phyloP scores from a whole-genome alignment of 2,888 invertebrate species.

The Frankliniella intonsa region DNA sequence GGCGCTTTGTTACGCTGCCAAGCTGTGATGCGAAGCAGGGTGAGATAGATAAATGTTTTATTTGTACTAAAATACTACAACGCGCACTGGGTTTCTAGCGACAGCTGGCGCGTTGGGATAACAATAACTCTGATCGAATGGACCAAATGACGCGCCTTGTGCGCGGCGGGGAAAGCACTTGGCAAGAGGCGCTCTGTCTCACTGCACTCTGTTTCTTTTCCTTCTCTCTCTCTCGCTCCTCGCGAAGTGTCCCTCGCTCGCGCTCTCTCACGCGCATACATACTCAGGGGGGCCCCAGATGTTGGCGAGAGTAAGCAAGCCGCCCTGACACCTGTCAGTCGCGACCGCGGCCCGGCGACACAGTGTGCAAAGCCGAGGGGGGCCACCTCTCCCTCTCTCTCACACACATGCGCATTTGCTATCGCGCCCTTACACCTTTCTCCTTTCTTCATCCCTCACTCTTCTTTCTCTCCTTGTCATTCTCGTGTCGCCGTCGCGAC shows the following conservation, averaged over 20 bases:
- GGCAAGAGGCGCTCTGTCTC: neutral
- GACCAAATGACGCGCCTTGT: too few species aligned
- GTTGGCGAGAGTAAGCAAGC: slow-evolving; percentile 15
- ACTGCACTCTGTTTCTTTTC: too few species aligned
- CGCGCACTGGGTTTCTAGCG: too few species aligned
- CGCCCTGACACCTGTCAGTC: slow-evolving; percentile 17
- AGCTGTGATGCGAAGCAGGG: too few species aligned
- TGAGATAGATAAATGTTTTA: too few species aligned
- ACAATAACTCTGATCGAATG: too few species aligned
- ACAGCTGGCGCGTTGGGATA: too few species aligned
- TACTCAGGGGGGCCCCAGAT: neutral
- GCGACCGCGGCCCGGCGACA: neutral
- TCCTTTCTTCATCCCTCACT: neutral
- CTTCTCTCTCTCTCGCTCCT: too few species aligned
- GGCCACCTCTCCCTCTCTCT: neutral
- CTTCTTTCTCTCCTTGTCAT: neutral
- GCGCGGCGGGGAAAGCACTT: neutral
- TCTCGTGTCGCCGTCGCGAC: neutral
- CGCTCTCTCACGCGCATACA: too few species aligned
- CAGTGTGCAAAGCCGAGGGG: too few species aligned
- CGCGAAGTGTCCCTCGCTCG: neutral
- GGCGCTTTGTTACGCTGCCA: too few species aligned
- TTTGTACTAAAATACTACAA: too few species aligned
- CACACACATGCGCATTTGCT: neutral
- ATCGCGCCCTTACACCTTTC: neutral